Conservation (phyloP, 1,140 invertebrate genomes). For the Notospermus geniculatus region DNA sequence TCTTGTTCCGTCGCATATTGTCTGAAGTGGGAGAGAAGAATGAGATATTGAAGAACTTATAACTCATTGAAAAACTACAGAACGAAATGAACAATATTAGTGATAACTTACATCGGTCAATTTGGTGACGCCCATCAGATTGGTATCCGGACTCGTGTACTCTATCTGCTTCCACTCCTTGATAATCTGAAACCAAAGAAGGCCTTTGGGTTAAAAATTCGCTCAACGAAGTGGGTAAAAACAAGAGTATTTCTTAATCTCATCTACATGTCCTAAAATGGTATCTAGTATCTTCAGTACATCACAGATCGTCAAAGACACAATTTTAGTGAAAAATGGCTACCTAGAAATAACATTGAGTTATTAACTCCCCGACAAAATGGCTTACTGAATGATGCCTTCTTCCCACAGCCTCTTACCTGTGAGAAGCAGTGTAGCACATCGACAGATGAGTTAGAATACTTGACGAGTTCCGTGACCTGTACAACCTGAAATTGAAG, state of each 20-base stretch:
- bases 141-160: conserved; percentile 83
- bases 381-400: no score
- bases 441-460: conserved; percentile 88
- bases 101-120: conserved; percentile 80
- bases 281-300: no score
- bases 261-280: no score
- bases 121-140: conserved; percentile 85
- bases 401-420: conserved; percentile 55
- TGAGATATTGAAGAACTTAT: neutral
- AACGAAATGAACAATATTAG: conserved; percentile 9
- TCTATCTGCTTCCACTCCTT: conserved; percentile 88
- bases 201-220: no score
- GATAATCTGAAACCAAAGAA: conserved; percentile 74
- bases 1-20: conserved; percentile 76
- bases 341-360: no score
- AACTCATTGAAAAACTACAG: neutral
- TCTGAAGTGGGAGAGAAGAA: conserved; percentile 59
- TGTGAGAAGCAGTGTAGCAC: conserved; percentile 87
- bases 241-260: no score
- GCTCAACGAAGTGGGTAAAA: no score
- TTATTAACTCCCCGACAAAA: no score
- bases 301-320: no score
- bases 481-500: conserved; percentile 43
- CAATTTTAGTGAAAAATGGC: no score
- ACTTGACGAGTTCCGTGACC: conserved; percentile 79